Percentiles rank a stretch among this genome's conserved stretches.
Evolutionary conservation across 37 sponge, comb jelly and placozoan species (phyloP).

Genomic region (Spongilla lacustris): DNA sequence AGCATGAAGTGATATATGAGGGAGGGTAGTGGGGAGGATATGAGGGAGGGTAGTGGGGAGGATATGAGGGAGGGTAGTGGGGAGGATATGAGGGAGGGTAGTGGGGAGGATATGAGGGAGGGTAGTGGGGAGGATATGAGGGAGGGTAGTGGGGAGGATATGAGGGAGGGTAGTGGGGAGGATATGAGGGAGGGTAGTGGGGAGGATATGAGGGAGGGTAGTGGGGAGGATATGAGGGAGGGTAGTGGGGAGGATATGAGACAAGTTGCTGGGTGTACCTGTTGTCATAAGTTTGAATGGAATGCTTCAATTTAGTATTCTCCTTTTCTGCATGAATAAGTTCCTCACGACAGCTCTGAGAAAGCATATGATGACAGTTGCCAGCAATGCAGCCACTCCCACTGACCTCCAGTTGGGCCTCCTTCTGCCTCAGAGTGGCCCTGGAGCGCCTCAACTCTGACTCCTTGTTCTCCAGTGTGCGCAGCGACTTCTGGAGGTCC

Average conservation of each 20-base stretch:
- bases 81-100: background rate
- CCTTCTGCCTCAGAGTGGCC: constrained; percentile 44
- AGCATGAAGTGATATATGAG: background rate
- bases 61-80: background rate
- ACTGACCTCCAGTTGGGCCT: constrained; percentile 41
- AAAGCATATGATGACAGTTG: background rate
- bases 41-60: background rate
- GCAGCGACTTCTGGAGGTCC: constrained; percentile 44
- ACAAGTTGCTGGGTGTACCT: background rate
- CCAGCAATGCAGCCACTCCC: background rate
- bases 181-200: background rate
- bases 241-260: background rate
- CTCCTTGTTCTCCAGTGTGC: constrained; percentile 29
- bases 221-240: background rate
- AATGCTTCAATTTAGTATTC: constrained; percentile 22
- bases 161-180: background rate
- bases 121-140: no score
- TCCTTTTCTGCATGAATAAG: constrained; percentile 52
- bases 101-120: background rate
- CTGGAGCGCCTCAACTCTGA: constrained; percentile 28
- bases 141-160: background rate
- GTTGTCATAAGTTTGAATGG: background rate
- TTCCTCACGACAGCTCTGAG: constrained; percentile 37
- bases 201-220: background rate
- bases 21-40: background rate